These are phyloP conservation scores for Heptranchias perlo DNA, from an alignment of 2,113 vertebrate genomes.

Conservation along the genomic window DNA sequence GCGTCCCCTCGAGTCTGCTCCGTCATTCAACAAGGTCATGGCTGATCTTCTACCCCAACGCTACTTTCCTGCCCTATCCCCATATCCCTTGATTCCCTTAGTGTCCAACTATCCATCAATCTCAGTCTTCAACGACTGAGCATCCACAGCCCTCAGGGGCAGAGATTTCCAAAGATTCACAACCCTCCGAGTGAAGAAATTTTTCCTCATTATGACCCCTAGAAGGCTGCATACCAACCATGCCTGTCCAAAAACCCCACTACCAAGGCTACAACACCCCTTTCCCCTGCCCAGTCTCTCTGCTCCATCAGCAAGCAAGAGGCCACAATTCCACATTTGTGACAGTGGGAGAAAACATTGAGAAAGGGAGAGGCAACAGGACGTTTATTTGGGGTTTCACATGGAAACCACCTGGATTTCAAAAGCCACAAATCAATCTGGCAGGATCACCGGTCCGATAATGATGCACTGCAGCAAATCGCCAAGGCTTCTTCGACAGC, in stretches of 20 bases:
- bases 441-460: neutral
- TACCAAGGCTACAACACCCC: neutral
- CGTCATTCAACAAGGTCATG: no score
- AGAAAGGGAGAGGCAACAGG: conserved; percentile 23
- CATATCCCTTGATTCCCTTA: no score
- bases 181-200: no score
- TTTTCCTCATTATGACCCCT: no score
- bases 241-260: neutral
- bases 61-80: no score
- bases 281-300: no score
- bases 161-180: no score
- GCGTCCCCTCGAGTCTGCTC: no score
- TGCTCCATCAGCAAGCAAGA: neutral
- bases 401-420: neutral
- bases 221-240: neutral
- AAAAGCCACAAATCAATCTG: neutral
- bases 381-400: neutral
- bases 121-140: no score
- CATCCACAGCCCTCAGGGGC: no score
- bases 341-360: neutral
- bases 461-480: neutral
- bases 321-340: neutral
- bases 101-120: no score
- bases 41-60: no score
- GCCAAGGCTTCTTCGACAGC: neutral